Conservation (phyloP, 2,113 vertebrate species). For the Nanorana parkeri region DNA sequence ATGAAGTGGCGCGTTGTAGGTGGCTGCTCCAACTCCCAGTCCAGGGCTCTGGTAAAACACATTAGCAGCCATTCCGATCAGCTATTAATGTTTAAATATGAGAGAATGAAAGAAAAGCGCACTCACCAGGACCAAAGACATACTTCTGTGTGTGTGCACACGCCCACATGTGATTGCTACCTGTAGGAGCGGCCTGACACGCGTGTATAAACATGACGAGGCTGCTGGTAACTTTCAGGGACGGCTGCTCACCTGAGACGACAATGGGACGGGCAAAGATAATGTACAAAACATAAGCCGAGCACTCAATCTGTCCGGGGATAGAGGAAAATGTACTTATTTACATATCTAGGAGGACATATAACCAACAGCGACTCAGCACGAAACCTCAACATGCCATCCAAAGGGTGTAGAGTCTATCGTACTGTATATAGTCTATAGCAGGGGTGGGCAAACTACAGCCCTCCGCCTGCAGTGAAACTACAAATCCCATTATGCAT, state of each 20-base stretch:
- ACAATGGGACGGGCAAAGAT: background rate
- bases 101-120: slow-evolving; percentile 46
- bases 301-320: too few relatives aligned
- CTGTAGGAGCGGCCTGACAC: slow-evolving; percentile 59
- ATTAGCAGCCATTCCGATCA: background rate
- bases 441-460: too few relatives aligned
- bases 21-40: background rate
- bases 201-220: slow-evolving; percentile 56
- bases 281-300: too few relatives aligned
- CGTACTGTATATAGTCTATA: too few relatives aligned
- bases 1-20: background rate
- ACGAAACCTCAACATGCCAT: too few relatives aligned
- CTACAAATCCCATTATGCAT: too few relatives aligned
- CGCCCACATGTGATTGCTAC: slow-evolving; percentile 57
- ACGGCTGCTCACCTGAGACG: slow-evolving; percentile 56
- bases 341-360: too few relatives aligned
- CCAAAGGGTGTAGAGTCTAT: too few relatives aligned
- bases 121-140: slow-evolving; percentile 71
- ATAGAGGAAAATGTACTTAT: too few relatives aligned
- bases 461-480: too few relatives aligned
- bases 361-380: too few relatives aligned
- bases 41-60: background rate
- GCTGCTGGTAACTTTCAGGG: background rate
- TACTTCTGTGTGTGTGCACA: slow-evolving; percentile 65
- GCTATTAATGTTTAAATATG: background rate